Base-by-base conservation (phyloP, 2,113 vertebrate genomes). In the Oplegnathus fasciatus region DNA sequence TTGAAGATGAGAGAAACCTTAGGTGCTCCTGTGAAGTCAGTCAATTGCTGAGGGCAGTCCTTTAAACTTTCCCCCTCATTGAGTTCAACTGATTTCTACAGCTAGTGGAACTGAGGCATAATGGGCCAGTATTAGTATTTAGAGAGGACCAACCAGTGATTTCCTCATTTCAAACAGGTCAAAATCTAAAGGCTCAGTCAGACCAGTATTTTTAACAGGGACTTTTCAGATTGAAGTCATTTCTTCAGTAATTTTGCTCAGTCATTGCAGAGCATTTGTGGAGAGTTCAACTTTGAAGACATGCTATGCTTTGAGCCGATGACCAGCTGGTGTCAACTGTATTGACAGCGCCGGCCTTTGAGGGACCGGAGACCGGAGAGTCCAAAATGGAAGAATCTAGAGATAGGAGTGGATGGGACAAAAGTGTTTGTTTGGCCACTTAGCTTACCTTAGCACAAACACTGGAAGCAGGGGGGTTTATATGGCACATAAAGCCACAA, bases 1-100 rank as follows among this genome's bases (percentile, higher is more conserved):
- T 86, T 89, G 84, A 89, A 85, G 88, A 92, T 84, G 72, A 91
- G 68, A 90, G 75, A 75, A 80, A 55, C 37, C 69, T 80, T 62
- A 61, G 65, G 76, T 67, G 67, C 22, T 71, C 40, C 48, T 78
- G 60, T 75, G 68, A 86, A 81, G 81, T 66, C 80, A 52, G 50
- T 57, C 71, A 73, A 54, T 65, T 72, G 84, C 78, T 83, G 44
- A 80, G 32, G 66, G 85, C 74, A 68, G 32, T 79, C 65, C 80
- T 89, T 93, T 70, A 75, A 68, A 86, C 28, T 5, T 20, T 9
- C 18, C 32, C 44, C 46, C 73, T 77, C 34, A 48, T 17, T 62
- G 60, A 65, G 37, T 62, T 85, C n/a, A 81, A 82, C 30, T 72
- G 48, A 80, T 84, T 77, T 85, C 42, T 32, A 40, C 24, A 26